Conservation (phyloP, 2,797 vertebrate genomes). For the Esox lucius region DNA sequence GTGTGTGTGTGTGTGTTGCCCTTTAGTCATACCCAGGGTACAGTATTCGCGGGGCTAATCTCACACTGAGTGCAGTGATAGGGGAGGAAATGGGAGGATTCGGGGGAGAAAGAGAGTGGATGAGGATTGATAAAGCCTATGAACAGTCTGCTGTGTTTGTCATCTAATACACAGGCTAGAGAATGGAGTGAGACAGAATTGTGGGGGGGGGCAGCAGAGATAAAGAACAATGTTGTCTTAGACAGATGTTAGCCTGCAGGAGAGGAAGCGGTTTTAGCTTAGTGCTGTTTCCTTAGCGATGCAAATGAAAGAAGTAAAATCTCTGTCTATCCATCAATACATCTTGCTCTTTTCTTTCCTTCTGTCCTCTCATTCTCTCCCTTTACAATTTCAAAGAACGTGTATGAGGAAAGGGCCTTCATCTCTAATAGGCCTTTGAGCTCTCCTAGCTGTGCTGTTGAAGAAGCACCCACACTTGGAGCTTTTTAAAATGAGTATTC, state of each 20-base stretch:
- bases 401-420: too few relatives aligned
- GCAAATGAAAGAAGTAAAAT: slow-evolving; percentile 17
- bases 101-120: slow-evolving; percentile 1
- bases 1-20: slow-evolving; percentile 19
- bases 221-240: not conserved
- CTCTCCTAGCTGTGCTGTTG: too few relatives aligned
- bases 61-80: slow-evolving; percentile 43
- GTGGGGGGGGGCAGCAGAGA: not conserved
- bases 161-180: slow-evolving; percentile 7
- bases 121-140: slow-evolving; percentile 38
- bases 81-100: slow-evolving; percentile 52
- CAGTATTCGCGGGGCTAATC: slow-evolving; percentile 31
- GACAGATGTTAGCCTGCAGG: slow-evolving; percentile 30
- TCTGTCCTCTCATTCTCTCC: slow-evolving; percentile 10
- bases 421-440: too few relatives aligned
- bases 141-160: slow-evolving; percentile 40
- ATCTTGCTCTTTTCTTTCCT: slow-evolving; percentile 4
- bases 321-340: not conserved
- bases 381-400: too few relatives aligned
- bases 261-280: slow-evolving; percentile 26
- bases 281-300: slow-evolving; percentile 35
- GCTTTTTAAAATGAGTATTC: too few relatives aligned
- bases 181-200: slow-evolving; percentile 15
- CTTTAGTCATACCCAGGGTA: slow-evolving; percentile 32
- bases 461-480: too few relatives aligned